Evolutionary conservation across 2,888 invertebrate species (phyloP).

Genomic region (Cheilosia scutellata): DNA sequence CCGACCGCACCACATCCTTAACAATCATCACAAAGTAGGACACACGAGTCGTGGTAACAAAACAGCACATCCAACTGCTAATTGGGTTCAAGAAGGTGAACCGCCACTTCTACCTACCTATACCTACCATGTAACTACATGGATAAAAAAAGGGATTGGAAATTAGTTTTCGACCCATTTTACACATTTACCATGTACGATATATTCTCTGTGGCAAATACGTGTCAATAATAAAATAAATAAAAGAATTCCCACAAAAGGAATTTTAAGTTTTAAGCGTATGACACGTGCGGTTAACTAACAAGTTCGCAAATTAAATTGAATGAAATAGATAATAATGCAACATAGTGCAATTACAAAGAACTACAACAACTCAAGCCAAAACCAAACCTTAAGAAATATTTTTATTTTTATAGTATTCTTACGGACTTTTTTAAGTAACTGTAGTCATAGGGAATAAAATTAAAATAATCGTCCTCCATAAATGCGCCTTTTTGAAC

Average conservation of each 20-base stretch:
- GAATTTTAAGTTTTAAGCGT: conserved; percentile 16
- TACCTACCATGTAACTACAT: too few relatives aligned
- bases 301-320: conserved; percentile 39
- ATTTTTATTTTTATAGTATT: conserved; percentile 7
- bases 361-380: conserved; percentile 70
- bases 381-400: conserved; percentile 26
- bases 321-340: conserved; percentile 8
- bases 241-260: conserved; percentile 4
- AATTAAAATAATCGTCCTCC: conserved; percentile 82
- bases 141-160: too few relatives aligned
- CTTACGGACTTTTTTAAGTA: conserved; percentile 83
- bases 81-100: too few relatives aligned
- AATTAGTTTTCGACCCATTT: too few relatives aligned
- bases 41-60: too few relatives aligned
- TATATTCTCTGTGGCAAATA: conserved; percentile 5
- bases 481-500: conserved; percentile 76
- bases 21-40: too few relatives aligned
- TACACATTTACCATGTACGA: background rate
- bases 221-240: background rate
- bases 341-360: conserved; percentile 49
- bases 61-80: too few relatives aligned
- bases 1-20: too few relatives aligned
- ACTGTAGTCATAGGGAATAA: conserved; percentile 82
- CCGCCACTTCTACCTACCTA: too few relatives aligned
- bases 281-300: conserved; percentile 19